These are phyloP conservation scores for Morinoia aosen DNA, from an alignment of 2,888 invertebrate species.

Conservation along the genomic window DNA sequence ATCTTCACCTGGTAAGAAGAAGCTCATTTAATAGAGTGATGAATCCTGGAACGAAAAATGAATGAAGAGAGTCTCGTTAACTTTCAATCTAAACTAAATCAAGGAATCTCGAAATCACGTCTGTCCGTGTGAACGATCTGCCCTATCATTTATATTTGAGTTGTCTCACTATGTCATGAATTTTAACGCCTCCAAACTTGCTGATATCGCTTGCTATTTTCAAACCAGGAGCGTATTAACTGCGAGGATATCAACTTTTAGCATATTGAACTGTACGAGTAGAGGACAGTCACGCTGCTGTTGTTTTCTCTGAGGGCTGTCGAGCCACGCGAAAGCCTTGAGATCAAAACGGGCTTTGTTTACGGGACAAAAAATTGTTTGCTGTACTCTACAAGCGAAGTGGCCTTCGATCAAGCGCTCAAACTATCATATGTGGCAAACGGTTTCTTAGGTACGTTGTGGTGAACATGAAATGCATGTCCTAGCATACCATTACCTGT, in stretches of 20 bases:
- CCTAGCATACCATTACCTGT: neutral
- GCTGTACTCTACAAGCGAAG: neutral
- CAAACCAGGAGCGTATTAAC: too few species aligned
- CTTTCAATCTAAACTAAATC: too few species aligned
- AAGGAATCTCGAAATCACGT: too few species aligned
- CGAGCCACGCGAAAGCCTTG: neutral
- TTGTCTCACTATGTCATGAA: neutral
- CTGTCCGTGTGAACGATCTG: neutral
- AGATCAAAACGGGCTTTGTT: neutral
- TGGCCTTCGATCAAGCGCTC: neutral
- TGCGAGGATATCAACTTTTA: too few species aligned
- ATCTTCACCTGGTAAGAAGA: too few species aligned
- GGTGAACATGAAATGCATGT: neutral
- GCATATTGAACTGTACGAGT: neutral
- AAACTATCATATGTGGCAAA: neutral
- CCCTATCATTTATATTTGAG: neutral
- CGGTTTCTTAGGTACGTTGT: neutral
- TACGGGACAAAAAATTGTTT: neutral
- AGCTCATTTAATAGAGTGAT: too few species aligned
- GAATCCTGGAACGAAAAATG: too few species aligned
- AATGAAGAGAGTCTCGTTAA: too few species aligned
- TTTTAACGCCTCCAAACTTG: too few species aligned
- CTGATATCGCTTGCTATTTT: too few species aligned
- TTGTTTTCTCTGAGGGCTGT: neutral
- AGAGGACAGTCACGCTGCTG: neutral